phyloP scores from a whole-genome alignment of 2,113 vertebrate genomes.

The Hippocampus guttulatus region DNA sequence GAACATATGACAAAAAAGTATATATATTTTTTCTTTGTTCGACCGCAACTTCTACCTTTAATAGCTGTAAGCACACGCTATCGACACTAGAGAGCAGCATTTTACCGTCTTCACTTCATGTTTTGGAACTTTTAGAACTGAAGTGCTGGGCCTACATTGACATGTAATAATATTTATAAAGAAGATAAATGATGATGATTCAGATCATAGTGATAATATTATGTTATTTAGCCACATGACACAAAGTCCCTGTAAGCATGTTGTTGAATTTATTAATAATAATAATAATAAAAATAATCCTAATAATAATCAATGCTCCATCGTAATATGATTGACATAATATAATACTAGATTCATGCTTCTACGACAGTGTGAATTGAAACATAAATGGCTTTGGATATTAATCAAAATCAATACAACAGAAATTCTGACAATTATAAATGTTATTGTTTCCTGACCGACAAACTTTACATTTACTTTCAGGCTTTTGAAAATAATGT shows the following conservation, averaged over 20 bases:
- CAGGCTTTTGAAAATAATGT: too few relatives aligned
- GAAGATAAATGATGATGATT: too few relatives aligned
- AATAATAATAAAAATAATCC: too few relatives aligned
- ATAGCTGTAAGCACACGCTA: conserved; percentile 30
- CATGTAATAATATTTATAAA: not conserved
- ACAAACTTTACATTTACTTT: too few relatives aligned
- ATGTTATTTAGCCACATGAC: too few relatives aligned
- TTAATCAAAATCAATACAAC: not conserved
- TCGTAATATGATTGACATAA: not conserved
- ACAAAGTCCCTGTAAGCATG: too few relatives aligned
- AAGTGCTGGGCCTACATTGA: not conserved
- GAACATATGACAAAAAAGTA: too few relatives aligned
- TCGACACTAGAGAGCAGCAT: conserved; percentile 55
- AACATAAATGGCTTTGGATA: not conserved
- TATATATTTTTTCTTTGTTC: too few relatives aligned
- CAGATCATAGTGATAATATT: too few relatives aligned
- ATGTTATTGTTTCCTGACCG: not conserved
- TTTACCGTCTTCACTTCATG: conserved; percentile 11
- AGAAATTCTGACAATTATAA: not conserved
- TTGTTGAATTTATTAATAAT: too few relatives aligned
- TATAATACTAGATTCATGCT: too few relatives aligned
- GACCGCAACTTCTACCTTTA: not conserved
- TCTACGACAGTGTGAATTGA: not conserved
- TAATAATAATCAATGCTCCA: too few relatives aligned
- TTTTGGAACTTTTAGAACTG: not conserved